Base-by-base conservation (phyloP, 2,888 invertebrate genomes). In the Panorpa germanica region DNA sequence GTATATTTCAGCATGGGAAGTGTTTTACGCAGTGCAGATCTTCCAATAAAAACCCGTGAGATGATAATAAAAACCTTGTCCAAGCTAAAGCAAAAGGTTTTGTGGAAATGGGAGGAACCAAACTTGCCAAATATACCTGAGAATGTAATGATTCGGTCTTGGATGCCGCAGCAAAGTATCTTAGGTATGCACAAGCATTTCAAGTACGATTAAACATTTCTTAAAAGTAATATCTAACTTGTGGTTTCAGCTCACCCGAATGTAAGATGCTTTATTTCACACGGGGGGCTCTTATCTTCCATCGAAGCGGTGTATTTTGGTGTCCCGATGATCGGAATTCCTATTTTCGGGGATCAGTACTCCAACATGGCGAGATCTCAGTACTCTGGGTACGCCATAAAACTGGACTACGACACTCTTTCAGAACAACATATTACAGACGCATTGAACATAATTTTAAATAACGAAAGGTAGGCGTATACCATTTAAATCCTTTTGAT, bases 251-350 rank as follows among this genome's bases (percentile, higher is more conserved):
- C 56, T 3, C 65, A 70, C 45, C 50, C 52, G 3, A 64, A 63
- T 33, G 51, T 65, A 2, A 58, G 55, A 37, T 42, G 62, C 1
- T 67, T 70, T 37, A 60, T 70, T 34, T 64, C 63, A 6, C 63
- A 67, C 40, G 67, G 65, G 16, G 70, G 68, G 1, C 48, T 63
- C 25, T 53, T 67, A 40, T 63, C 65, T 35, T 49, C 58, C 8
- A 59, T 59, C 36, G 69, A 69, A 43, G 53, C 65, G 1, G 50
- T 63, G 13, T 49, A 55, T 34, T 50, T 53, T 21, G 52, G 49
- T 14, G 58, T 57, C 19, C 61, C 63, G 3, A 48, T 65, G 29
- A 43, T 65, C 29, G 58, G 60, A 23, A 52, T 65, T 36, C 64
- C 65, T 18, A 47, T 64, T 15, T 51, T 55, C 20, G 53, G 55